Evolutionary conservation across 2,888 invertebrate species (phyloP).

Genomic region (Perdita meconis): DNA sequence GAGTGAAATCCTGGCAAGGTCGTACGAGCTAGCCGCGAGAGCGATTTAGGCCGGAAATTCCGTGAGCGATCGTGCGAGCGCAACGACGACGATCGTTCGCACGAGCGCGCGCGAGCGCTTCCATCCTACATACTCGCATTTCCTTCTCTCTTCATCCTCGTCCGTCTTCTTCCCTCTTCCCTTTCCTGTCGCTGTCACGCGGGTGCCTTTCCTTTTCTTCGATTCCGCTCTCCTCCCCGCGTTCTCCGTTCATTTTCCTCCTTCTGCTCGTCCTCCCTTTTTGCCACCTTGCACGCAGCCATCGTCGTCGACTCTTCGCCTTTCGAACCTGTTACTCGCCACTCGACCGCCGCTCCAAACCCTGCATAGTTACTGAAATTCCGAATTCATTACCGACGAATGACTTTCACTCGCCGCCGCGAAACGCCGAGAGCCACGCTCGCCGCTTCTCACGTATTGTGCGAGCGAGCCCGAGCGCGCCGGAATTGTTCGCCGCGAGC

Average conservation of each 20-base stretch:
- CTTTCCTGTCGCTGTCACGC: conserved; percentile 20
- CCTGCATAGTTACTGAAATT: conserved; percentile 70
- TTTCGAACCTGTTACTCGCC: conserved; percentile 41
- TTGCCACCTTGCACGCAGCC: conserved; percentile 23
- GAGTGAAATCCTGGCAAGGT: conserved; percentile 77
- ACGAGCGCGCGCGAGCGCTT: conserved; percentile 53
- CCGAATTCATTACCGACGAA: conserved; percentile 74
- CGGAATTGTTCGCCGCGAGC: conserved; percentile 14
- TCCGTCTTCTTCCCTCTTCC: background rate
- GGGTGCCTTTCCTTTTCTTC: conserved; percentile 31
- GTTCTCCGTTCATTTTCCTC: background rate
- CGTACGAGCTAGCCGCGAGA: conserved; percentile 63
- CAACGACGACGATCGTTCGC: conserved; percentile 57
- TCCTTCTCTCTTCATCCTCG: conserved; percentile 5
- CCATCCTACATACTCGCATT: conserved; percentile 23
- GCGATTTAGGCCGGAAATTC: conserved; percentile 76
- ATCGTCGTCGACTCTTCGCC: conserved; percentile 1
- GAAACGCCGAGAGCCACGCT: conserved; percentile 3
- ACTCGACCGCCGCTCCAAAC: conserved; percentile 27
- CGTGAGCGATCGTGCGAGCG: conserved; percentile 68
- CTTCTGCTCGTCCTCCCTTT: background rate
- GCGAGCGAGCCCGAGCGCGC: conserved; percentile 14
- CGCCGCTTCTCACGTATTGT: conserved; percentile 30
- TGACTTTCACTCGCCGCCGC: conserved; percentile 73
- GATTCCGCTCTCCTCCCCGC: background rate